Evolutionary conservation across 2,113 vertebrate species (phyloP).

Genomic region (Bubo bubo): DNA sequence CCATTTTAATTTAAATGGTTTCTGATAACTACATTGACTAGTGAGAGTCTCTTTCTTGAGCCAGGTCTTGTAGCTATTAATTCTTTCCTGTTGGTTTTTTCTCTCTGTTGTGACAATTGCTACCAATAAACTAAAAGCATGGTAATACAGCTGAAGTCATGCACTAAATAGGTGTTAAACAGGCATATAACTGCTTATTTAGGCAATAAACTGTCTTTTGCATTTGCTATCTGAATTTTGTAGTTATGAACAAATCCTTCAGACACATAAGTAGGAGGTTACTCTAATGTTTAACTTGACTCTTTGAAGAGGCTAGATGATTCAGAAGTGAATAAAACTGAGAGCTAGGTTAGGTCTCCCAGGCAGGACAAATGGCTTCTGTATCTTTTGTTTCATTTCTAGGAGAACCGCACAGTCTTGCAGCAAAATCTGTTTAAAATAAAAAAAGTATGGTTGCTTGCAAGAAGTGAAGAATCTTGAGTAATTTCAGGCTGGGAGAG

Average conservation of each 20-base stretch:
- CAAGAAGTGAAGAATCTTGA: neutral
- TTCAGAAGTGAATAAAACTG: neutral
- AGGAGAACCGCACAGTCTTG: neutral
- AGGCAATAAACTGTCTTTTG: neutral
- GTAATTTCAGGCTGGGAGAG: neutral
- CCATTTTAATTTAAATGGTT: neutral
- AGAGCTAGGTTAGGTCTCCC: neutral
- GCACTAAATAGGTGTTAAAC: neutral
- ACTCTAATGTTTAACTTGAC: neutral
- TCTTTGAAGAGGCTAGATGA: neutral
- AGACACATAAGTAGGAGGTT: neutral
- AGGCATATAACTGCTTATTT: neutral
- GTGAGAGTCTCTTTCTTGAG: neutral
- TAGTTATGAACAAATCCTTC: neutral
- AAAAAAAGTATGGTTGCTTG: neutral
- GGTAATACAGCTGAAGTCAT: neutral
- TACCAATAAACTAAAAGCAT: neutral
- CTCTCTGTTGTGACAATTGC: neutral
- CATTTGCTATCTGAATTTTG: neutral
- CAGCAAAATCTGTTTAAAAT: neutral
- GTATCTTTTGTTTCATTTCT: neutral
- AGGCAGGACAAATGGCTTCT: neutral
- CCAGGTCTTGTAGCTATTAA: neutral
- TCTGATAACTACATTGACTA: neutral
- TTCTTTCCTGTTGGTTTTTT: neutral